Evolutionary conservation across 2,113 vertebrate genomes (phyloP), one percentile per base, ranked within the genome.

Genomic region (Malurus melanocephalus): DNA sequence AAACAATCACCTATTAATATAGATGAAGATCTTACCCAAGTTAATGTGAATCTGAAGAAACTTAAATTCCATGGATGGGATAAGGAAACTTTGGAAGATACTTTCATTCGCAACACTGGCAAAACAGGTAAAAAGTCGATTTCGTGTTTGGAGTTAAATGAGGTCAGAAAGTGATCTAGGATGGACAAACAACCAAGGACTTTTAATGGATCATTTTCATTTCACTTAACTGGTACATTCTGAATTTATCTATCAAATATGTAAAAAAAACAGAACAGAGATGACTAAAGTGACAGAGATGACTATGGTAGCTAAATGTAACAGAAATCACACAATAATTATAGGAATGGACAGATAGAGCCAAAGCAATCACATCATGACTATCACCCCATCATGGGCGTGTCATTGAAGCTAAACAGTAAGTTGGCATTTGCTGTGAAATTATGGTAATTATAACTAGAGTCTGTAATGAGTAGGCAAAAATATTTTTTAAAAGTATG

Each of bases 1-100:
- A 99, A 98, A 90, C 99, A 99, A 56, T 99, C 99, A 3, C 99
- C 99, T 71, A 98, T 99, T 90, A 98, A 99, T 96, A 98, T 99
- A 67, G 98, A 99, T 93, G 98, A 99, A 96, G 97, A 97, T 92
- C 97, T 99, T 91, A 97, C 98, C 24, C 98, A 98, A 97, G 98
- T 99, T 51, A 99, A 99, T 93, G 97, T 98, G 87, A 98, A 99
- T 94, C 98, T 99, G 87, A 98, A 99, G 96, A 97, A 98, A 89
- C 95, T 99, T 76, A 97, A 94, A 60, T 98, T 99, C 79, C 98
- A 98, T 33, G 98, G 98, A 62, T 99, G 99, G 98, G 98, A 98
- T 77, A 96, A 96, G 69, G 85, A 94, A 82, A 98, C 98, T 19
- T 91, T 90, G 52, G 97, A 97, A 89, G 92, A 94, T 46, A 98